Evolutionary conservation across 2,113 vertebrate genomes (phyloP), one percentile per base, ranked within the genome.

Genomic region (Cebidichthys violaceus): DNA sequence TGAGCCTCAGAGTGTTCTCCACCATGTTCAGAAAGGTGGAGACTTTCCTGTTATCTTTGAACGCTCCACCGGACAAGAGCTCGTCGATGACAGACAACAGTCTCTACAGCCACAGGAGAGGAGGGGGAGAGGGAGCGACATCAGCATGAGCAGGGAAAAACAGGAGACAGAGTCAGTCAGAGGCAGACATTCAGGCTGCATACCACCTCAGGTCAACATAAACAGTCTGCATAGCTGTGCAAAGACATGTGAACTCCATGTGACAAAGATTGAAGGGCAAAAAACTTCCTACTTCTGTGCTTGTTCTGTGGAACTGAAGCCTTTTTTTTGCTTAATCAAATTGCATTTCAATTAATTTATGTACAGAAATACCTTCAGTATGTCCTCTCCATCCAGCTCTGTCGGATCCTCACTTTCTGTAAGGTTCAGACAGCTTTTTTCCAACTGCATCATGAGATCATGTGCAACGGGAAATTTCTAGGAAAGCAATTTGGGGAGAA

Each of bases 1-100:
- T 67, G 10, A 94, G 24, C 31, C n/a, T 81, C 77, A 95, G 55
- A 45, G 65, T 4, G 0, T 0, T 22, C 79, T 96, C 95, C 65
- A 90, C 88, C 0, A 83, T 0, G 8, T 85, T 14, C 74, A 96
- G 85, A 80, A 95, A 69, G 8, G 0, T 39, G 31, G 93, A 93
- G 64, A 94, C 78, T 33, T 59, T 70, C 81, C 37, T 85, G 73
- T 85, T 92, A 59, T 84, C 47, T 0, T 41, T 71, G n/a, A 93
- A 22, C 41, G 43, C 4, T 29, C 41, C 41, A 20, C 27, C 8
- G 13, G 57, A 76, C 84, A 95, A 82, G 54, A 94, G 50, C 0
- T 29, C 0, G 61, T 96, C 95, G 13, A 95, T 83, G 6, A 73
- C 0, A 29, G 55, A 43, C 70, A 93, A 22, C 31, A 96, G 2